phyloP scores from a whole-genome alignment of 2,888 invertebrate species.

The Spodoptera exigua region DNA sequence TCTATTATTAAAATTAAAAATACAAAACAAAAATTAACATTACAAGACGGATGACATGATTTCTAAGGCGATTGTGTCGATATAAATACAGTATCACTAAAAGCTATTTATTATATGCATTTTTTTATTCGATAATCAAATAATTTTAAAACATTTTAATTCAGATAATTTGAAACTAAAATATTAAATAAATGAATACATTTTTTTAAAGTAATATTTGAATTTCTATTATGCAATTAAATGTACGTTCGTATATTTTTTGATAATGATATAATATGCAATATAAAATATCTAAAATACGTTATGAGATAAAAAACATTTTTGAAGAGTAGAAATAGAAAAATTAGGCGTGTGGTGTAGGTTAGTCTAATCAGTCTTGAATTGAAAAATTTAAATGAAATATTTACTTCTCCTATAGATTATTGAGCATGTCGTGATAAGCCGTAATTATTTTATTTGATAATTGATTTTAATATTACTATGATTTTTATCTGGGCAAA shows the following conservation, averaged over 20 bases:
- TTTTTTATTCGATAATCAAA: conserved; percentile 27
- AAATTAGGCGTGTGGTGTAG: conserved; percentile 62
- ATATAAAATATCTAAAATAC: too few species aligned
- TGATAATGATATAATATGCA: too few species aligned
- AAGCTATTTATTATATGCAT: conserved; percentile 57
- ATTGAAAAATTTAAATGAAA: conserved; percentile 75
- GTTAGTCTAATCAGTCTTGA: conserved; percentile 87
- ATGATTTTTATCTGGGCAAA: conserved; percentile 27
- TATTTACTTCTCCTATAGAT: conserved; percentile 56
- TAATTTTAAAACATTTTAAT: not conserved
- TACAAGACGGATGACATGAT: conserved; percentile 78
- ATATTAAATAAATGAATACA: too few species aligned
- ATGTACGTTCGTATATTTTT: too few species aligned
- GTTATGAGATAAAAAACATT: conserved; percentile 6
- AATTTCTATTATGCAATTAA: too few species aligned
- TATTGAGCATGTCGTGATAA: conserved; percentile 76
- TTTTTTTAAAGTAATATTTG: too few species aligned
- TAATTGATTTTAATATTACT: conserved; percentile 35
- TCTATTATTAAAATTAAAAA: not conserved
- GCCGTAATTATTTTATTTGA: conserved; percentile 55
- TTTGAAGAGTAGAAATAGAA: not conserved
- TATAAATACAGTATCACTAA: conserved; percentile 62
- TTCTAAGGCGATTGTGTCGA: conserved; percentile 55
- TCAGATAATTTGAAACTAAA: too few species aligned
- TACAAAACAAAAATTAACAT: conserved; percentile 47